Evolutionary conservation across 2,797 vertebrate species (phyloP).

Genomic region (Anguilla pacifica): DNA sequence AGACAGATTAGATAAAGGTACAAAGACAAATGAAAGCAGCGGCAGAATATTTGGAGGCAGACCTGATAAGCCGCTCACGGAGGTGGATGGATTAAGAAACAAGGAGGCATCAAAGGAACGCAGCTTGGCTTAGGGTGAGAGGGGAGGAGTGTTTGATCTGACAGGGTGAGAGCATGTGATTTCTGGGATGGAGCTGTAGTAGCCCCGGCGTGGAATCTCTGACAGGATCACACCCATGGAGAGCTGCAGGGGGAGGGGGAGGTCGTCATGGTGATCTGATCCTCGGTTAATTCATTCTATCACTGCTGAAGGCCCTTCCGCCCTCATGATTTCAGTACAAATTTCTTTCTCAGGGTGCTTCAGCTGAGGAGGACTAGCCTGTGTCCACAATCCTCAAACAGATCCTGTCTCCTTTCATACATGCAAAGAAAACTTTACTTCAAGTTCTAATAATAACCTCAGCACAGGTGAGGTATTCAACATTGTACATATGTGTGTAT

Average conservation of each 20-base stretch:
- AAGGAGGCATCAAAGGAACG: constrained; percentile 36
- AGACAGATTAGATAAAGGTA: constrained; percentile 23
- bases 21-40: not conserved
- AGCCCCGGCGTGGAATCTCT: constrained; percentile 17
- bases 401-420: not conserved
- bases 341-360: not conserved
- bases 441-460: not conserved
- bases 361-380: not conserved
- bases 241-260: constrained; percentile 16
- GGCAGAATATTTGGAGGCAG: constrained; percentile 9
- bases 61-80: constrained; percentile 38
- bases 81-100: constrained; percentile 26
- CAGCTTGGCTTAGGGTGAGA: constrained; percentile 23
- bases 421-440: not conserved
- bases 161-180: constrained; percentile 36
- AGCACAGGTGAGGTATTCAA: not conserved
- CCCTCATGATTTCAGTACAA: not conserved
- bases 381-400: not conserved
- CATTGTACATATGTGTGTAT: too few species aligned
- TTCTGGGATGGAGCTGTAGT: constrained; percentile 29
- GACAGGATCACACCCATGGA: constrained; percentile 39
- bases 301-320: not conserved
- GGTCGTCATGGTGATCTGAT: constrained; percentile 36
- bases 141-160: constrained; percentile 36
- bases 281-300: constrained; percentile 34